These are phyloP conservation scores for Scaptomyza montana DNA, from an alignment of 1,140 invertebrate species.

Conservation along the genomic window DNA sequence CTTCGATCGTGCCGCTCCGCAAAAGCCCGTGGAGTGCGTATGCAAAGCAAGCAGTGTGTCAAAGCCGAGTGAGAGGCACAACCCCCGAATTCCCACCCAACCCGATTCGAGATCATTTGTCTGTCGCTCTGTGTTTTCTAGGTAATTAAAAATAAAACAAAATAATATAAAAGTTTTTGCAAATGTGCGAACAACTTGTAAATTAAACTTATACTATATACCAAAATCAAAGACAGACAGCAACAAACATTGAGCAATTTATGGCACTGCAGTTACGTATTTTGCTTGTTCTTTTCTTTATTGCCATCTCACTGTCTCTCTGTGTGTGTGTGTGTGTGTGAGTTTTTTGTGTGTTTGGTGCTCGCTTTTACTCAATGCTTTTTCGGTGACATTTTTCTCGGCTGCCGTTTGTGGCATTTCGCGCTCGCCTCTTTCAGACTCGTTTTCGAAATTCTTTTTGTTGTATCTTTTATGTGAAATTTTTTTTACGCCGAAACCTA, in stretches of 20 bases:
- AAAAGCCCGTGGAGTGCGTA: conserved; percentile 11
- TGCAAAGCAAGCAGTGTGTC: neutral
- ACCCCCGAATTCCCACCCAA: neutral
- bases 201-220: neutral
- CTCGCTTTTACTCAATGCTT: conserved; percentile 33
- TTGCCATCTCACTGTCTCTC: neutral
- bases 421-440: conserved; percentile 32
- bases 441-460: conserved; percentile 45
- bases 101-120: conserved; percentile 2
- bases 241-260: conserved; percentile 31
- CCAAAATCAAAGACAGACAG: conserved; percentile 39
- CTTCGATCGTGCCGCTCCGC: conserved; percentile 24
- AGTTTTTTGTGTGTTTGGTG: conserved; percentile 9
- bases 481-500: conserved; percentile 34
- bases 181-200: neutral
- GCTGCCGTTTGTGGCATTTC: conserved; percentile 18
- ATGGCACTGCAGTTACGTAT: conserved; percentile 29
- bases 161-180: neutral
- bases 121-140: conserved; percentile 37
- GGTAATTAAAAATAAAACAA: conserved; percentile 37
- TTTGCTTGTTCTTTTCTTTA: conserved; percentile 39
- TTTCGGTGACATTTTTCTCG: conserved; percentile 49
- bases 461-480: conserved; percentile 38
- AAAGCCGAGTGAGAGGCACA: neutral
- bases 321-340: conserved; percentile 1